Conservation (phyloP, 2,888 invertebrate species). For the Busseola fusca region DNA sequence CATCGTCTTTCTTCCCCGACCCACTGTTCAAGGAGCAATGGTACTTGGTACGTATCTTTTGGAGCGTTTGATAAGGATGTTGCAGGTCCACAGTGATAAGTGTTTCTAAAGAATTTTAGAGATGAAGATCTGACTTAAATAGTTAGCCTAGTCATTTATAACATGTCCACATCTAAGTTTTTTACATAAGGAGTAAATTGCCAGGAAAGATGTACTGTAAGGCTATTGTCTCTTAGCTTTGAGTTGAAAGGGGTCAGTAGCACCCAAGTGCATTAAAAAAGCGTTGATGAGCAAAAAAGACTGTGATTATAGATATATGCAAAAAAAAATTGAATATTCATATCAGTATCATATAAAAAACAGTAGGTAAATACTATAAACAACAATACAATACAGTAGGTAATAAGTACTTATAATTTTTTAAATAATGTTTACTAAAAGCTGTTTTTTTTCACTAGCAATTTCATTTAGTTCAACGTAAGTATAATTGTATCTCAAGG, state of each 20-base stretch:
- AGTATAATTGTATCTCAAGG: conserved; percentile 36
- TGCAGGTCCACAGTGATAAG: neutral
- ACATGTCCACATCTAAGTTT: neutral
- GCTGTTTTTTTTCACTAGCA: conserved; percentile 41
- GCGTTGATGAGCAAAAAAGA: neutral
- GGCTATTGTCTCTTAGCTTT: neutral
- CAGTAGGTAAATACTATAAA: neutral
- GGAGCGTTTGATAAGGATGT: neutral
- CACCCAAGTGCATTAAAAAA: neutral
- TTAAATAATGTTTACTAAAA: neutral
- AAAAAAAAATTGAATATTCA: neutral
- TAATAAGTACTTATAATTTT: too few species aligned
- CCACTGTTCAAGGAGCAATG: conserved; percentile 98
- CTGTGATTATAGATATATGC: too few species aligned
- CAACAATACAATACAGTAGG: too few species aligned
- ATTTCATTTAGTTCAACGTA: conserved; percentile 50
- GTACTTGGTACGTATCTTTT: conserved; percentile 95
- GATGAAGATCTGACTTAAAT: too few species aligned
- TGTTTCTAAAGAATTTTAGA: neutral
- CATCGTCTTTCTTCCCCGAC: conserved; percentile 94
- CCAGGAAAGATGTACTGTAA: neutral
- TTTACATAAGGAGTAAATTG: neutral
- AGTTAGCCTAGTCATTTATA: neutral
- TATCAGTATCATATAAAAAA: neutral
- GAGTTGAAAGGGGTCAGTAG: neutral